Evolutionary conservation across 2,797 vertebrate species (phyloP), one percentile per base, ranked within the genome.

Genomic region (Anniella stebbinsi): DNA sequence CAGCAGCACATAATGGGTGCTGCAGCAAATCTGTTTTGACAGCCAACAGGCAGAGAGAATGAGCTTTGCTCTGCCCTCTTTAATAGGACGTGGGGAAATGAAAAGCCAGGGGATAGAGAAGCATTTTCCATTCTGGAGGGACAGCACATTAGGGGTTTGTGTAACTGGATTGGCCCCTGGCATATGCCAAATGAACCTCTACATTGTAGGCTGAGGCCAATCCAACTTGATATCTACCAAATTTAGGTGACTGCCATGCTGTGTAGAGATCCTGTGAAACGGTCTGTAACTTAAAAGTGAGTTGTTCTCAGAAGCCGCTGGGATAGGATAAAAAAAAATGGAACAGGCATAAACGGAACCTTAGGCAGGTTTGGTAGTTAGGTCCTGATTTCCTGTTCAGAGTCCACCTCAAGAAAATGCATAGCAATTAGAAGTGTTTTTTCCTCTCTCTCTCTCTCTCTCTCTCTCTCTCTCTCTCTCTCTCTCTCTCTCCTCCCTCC

Each of bases 1-100:
- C 94, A 93, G 94, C 87, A 95, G 94, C 93, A 95, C 95, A 92
- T 94, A 94, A 95, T 89, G 95, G 95, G 94, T 94, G 92, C 88
- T 51, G 51, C 89, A 95, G 84, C 94, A 95, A 95, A 96, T 96
- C 92, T 88, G 92, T 94, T 91, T 92, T 96, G 95, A 95, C 95
- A 96, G 93, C 70, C 89, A 75, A 82, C 94, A 95, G 96, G 91
- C 93, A 90, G 41, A 93, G 93, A 93, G 90, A 94, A 93, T 78
- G 72, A 81, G 88, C 75, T 93, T 86, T 94, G 93, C 93, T 94
- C 84, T 91, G 93, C 93, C 94, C 93, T 92, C 87, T 48, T 89
- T 91, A 92, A 93, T 91, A 80, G 75, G n/a, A 73, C 94, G 86
- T 2, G 88, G 88, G 91, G 80, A 72, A 96, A 93, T 84, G 86